Evolutionary conservation across 2,113 vertebrate genomes (phyloP).

Genomic region (Typhlomys cinereus): DNA sequence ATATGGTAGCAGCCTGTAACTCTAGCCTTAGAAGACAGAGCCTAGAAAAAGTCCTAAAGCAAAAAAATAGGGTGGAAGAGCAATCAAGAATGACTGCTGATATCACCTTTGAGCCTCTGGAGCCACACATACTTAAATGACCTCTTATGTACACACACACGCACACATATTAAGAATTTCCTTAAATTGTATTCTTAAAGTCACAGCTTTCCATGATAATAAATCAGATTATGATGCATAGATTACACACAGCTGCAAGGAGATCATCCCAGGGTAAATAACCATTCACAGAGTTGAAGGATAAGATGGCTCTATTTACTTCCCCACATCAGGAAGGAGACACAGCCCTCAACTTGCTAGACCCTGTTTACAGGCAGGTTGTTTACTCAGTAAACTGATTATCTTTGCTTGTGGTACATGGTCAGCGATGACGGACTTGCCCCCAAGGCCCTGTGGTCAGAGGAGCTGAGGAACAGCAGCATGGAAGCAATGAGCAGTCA

Average conservation of each 20-base stretch:
- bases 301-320: neutral
- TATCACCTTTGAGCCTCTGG: too few relatives aligned
- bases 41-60: too few relatives aligned
- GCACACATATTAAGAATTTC: neutral
- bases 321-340: neutral
- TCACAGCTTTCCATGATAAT: constrained; percentile 18
- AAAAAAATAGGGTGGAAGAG: too few relatives aligned
- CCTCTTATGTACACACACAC: too few relatives aligned
- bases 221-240: constrained; percentile 15
- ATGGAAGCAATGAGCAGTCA: too few relatives aligned
- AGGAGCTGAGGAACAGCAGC: neutral
- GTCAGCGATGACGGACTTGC: neutral
- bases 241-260: neutral
- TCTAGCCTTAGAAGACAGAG: too few relatives aligned
- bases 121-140: too few relatives aligned
- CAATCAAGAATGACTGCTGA: too few relatives aligned
- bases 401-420: neutral
- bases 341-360: neutral
- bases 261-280: neutral
- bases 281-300: neutral
- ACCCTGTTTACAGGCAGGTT: neutral
- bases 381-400: neutral
- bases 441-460: neutral
- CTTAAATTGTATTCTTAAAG: constrained; percentile 19
- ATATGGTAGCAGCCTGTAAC: too few relatives aligned